Base-by-base conservation (phyloP, 2,888 invertebrate species). In the Corbicula japonica region DNA sequence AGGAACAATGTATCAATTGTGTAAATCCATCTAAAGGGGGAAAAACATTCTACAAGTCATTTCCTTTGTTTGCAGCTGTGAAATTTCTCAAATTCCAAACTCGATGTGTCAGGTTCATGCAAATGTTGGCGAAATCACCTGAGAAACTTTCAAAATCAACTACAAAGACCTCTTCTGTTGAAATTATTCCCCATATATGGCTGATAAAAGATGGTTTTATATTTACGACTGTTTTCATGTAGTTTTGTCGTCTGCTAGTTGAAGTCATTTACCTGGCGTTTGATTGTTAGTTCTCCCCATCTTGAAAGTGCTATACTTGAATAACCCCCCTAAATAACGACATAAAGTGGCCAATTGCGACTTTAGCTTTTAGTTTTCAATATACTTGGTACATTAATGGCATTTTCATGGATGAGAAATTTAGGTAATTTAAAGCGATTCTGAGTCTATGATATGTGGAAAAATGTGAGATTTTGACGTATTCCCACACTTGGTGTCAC, bases 111-210 rank as follows among this genome's bases (percentile, higher is more conserved):
- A 66, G 35, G 65, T 62, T 61, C 61, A 62, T 54, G 61, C 54
- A 71, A 52, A n/a, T n/a, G 54, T 61, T 52, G 34, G 30, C 23
- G 32, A 61, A 48, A 26, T 69, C 50, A 63, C 63, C 63, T 69
- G 75, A 68, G 62, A 72, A 62, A 54, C 34, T 52, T 61, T 54
- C 34, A 34, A 62, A 44, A 23, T 30, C 52, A 34, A 69, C 75
- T 44, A 79, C 79, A 79, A 79, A 79, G 79, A 74, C 65, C 61
- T 70, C 50, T 48, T 74, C 71, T 79, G 70, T 71, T 54, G 38
- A 74, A 71, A 46, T 71, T 38, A 56, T 66, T 66, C 34, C n/a
- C 46, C 65, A 44, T 48, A 75, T 71, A 79, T 75, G 66, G 62
- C 52, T 66, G 75, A 66, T 71, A 66, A 61, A 79, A 79, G 75